Evolutionary conservation across 2,888 invertebrate genomes (phyloP), one percentile per base, ranked within the genome.

Genomic region (Caenorhabditis doughertyi): DNA sequence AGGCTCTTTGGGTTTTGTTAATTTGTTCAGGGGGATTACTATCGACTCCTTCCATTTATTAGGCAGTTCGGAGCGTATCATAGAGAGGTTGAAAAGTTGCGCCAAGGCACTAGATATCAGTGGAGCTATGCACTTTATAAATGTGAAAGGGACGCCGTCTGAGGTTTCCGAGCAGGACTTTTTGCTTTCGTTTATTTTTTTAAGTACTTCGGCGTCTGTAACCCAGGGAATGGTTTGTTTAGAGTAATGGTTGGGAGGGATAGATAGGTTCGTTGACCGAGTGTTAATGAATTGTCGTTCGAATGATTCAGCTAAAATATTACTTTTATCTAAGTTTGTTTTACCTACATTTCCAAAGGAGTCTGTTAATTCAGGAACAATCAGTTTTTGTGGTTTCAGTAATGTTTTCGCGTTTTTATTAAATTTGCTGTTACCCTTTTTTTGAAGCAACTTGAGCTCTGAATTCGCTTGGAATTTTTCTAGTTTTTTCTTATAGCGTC

Each of bases 121-220:
- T 5, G 32, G 64, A 0, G 73, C 53, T 16, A 73, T 55, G 1
- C 27, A 21, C 27, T 64, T 73, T 2, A 64, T 27, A 44, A 73
- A 73, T 2, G 25, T 73, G 18, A 73, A 44, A 0, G 73, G 73
- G 1, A 73, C 53, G n/a, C n/a, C 21, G 44, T 73, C 73, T 0
- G 44, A 29, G 9, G 73, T 64, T 42, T 7, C 7, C 3, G 62
- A 27, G 16, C 35, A 25, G 0, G 64, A 64, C 21, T 53, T 64
- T 64, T 64, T 73, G 16, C 39, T 39, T 13, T 0, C 27, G 2
- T 51, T 55, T 64, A 23, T 32, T 29, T 13, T 27, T 39, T 53
- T 16, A 62, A 8, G 13, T 51, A 16, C n/a, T 11, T 73, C 53
- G 8, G 55, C 44, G 21, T 73, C 73, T 0, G 44, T 44, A 7